Evolutionary conservation across 2,113 vertebrate species (phyloP).

Genomic region (Garra rufa): DNA sequence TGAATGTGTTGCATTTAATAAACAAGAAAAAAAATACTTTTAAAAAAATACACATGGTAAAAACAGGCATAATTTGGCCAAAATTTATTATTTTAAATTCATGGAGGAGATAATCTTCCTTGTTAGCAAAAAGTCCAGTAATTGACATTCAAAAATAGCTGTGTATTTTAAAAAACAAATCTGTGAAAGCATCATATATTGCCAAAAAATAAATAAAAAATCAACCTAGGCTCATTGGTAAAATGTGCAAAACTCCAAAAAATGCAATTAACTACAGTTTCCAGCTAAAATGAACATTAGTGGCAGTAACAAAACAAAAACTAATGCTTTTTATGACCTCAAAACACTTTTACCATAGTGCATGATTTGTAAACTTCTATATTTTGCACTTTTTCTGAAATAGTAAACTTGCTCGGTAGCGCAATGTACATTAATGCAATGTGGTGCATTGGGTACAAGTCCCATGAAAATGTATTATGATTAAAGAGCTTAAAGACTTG

Average conservation of each 20-base stretch:
- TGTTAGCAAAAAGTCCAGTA: background rate
- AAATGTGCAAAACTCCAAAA: background rate
- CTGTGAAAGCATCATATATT: background rate
- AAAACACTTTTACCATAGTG: background rate
- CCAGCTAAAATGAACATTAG: background rate
- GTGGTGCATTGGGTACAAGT: background rate
- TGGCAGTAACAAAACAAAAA: background rate
- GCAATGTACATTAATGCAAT: background rate
- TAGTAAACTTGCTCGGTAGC: too few relatives aligned
- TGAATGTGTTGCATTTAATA: background rate
- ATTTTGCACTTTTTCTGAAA: too few relatives aligned
- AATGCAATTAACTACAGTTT: background rate
- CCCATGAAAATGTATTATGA: background rate
- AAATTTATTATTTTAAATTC: background rate
- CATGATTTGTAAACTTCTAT: background rate
- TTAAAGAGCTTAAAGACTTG: background rate
- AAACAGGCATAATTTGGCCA: background rate
- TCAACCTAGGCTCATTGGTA: background rate
- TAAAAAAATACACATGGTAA: background rate
- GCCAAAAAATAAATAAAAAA: too few relatives aligned
- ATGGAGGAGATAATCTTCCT: background rate
- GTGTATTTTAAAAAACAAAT: background rate
- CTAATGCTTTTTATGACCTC: background rate
- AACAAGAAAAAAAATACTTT: background rate
- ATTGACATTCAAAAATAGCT: background rate